phyloP scores from a whole-genome alignment of 2,113 vertebrate species.

The Speoplatyrhinus poulsoni region DNA sequence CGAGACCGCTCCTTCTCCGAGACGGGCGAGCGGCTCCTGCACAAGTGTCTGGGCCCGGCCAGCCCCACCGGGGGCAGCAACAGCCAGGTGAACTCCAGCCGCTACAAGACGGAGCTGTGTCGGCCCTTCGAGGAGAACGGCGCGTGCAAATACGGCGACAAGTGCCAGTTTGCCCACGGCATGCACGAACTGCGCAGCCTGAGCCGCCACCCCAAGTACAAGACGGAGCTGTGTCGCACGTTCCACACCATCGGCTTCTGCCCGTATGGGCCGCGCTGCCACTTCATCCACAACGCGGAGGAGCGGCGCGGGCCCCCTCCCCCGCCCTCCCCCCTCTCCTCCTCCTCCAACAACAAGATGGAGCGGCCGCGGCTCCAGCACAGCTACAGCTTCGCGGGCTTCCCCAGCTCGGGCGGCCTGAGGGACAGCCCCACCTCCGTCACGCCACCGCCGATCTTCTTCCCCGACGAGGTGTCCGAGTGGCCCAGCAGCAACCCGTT shows the following conservation, averaged over 20 bases:
- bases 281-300: conserved; percentile 98
- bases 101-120: conserved; percentile 98
- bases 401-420: conserved; percentile 86
- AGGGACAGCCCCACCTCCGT: conserved; percentile 97
- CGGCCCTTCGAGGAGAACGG: conserved; percentile 97
- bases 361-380: conserved; percentile 95
- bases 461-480: conserved; percentile 86
- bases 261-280: conserved; percentile 95
- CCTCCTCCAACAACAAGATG: conserved; percentile 73
- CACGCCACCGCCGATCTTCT: conserved; percentile 94
- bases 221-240: conserved; percentile 98
- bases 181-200: conserved; percentile 96
- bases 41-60: conserved; percentile 78
- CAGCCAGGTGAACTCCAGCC: conserved; percentile 94
- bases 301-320: conserved; percentile 90
- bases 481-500: conserved; percentile 97
- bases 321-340: conserved; percentile 71
- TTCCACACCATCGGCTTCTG: conserved; percentile 99
- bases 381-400: conserved; percentile 97
- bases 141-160: conserved; percentile 97
- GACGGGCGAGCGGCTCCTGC: conserved; percentile 90
- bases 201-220: conserved; percentile 98
- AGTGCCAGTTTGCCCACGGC: conserved; percentile 98
- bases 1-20: conserved; percentile 96
- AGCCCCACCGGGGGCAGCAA: conserved; percentile 71